Base-by-base conservation (phyloP, 2,797 vertebrate genomes). In the Alectoris magna region DNA sequence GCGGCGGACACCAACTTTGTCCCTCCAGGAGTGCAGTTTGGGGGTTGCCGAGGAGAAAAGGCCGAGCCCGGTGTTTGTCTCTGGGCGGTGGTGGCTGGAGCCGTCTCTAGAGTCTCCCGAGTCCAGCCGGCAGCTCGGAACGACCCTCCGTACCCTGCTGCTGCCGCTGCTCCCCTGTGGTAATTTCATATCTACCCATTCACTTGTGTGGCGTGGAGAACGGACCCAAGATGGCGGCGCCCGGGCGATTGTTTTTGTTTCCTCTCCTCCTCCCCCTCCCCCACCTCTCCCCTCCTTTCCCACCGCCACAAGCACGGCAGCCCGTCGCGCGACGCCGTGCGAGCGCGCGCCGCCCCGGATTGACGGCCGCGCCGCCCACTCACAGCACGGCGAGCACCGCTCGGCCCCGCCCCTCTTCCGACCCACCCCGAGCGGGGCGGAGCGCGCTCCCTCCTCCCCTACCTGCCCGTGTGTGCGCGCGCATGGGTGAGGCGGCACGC, bases 181-280 rank as follows among this genome's bases (percentile, higher is more conserved):
- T 90, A 96, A 95, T 97, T 94, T 97, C 97, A 97, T 97, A 95
- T 82, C 97, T 96, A 96, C 96, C 97, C 97, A 97, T 97, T 97
- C 97, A 96, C 96, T 91, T 43, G 95, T 29, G 87, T 91, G 95
- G 95, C 95, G 94, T 90, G 85, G 96, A 97, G 94, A 94, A 94
- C 93, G 71, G 91, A 96, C 95, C 96, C 97, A 98, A 98, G 98
- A 98, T 98, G 98, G 98, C 98, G 97, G 98, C 97, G 96, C 97
- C 96, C 95, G 95, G 96, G 76, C 84, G 97, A 97, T 97, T 98
- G 98, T 98, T 98, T 98, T 98, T 98, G 97, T 98, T 98, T 95
- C 98, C 97, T 97, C 98, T 96, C 94, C 96, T 26, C 80, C 91
- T 90, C 91, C 93, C 79, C 84, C 85, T 78, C 97, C 95, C 96